Base-by-base conservation (phyloP, 1,140 invertebrate genomes). In the Dendrolimus punctatus region DNA sequence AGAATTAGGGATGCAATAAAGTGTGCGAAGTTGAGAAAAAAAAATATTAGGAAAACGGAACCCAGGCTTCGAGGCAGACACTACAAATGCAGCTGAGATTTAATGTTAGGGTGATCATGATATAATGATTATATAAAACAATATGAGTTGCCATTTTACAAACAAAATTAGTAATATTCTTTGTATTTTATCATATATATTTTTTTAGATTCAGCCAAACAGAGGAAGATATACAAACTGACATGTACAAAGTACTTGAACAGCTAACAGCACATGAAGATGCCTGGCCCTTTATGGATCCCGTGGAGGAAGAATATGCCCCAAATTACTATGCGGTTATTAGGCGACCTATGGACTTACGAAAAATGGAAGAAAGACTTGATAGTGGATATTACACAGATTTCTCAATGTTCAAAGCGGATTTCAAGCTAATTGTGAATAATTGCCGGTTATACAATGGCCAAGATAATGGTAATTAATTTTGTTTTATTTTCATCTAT, bases 401-500 rank as follows among this genome's bases (percentile, higher is more conserved):
- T 58, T 91, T 94, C 59, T 90, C 89, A 44, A 92, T 95, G 86
- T 97, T 98, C 80, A 93, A 93, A 72, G 90, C 90, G 4, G 96
- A 98, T 85, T 97, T 98, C 83, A 92, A 93, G 65, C 89, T 96
- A 43, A 97, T 98, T 71, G 93, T 97, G 7, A 94, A 96, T 64
- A 98, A 98, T 80, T 98, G 96, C 80, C 89, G 93, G 57, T 89
- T 96, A 48, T 98, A 97, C 73, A 97, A 98, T 91, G 96, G 96
- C 41, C 92, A 93, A 62, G 93, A 96, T 70, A 97, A 96, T 89
- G 95, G 96, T 97, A 85, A 88, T 23, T 23, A 23, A 23, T 23
- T 2, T 23, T 23, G 23, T 23, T 23, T 23, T 23, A 23, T 23
- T 23, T 23, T 23, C 3, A 23, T 23, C 23, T 2, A 23, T 23